Conservation (phyloP, 2,888 invertebrate genomes). For the Corythucha ciliata region DNA sequence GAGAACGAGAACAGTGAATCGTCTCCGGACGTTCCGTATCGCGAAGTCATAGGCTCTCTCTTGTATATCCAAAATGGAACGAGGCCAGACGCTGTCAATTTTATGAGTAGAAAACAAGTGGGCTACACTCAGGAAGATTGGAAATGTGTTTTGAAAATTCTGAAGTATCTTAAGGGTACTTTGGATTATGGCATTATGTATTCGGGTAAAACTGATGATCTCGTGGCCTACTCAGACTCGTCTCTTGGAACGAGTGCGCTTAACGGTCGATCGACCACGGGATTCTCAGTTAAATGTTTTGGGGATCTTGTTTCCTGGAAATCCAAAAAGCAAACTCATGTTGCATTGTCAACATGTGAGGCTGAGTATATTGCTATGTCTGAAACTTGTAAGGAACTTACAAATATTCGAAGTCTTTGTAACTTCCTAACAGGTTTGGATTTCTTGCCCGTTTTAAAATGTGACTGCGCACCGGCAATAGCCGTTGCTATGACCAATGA, state of each 20-base stretch:
- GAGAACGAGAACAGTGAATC: background rate
- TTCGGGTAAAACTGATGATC: background rate
- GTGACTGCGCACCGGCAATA: slow-evolving; percentile 9
- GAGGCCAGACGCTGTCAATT: slow-evolving; percentile 8
- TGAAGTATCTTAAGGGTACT: slow-evolving; percentile 1
- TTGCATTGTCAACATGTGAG: slow-evolving; percentile 5
- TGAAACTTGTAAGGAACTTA: slow-evolving; percentile 7
- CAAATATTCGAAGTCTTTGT: background rate
- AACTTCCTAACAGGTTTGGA: background rate
- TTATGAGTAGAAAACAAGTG: background rate
- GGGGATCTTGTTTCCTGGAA: slow-evolving; percentile 6
- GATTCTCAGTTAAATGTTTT: background rate
- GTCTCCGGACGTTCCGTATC: slow-evolving; percentile 6
- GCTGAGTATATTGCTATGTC: slow-evolving; percentile 14
- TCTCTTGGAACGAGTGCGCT: slow-evolving; percentile 5
- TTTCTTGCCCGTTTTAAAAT: slow-evolving; percentile 2
- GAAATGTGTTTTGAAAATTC: background rate
- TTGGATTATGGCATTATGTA: background rate
- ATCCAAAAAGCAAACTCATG: slow-evolving; percentile 4
- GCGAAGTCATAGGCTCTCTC: slow-evolving; percentile 4
- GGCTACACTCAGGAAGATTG: background rate
- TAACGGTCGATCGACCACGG: background rate
- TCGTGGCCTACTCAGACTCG: slow-evolving; percentile 1
- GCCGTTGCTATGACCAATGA: slow-evolving; percentile 14
- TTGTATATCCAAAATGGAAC: slow-evolving; percentile 11